Base-by-base conservation (phyloP, 2,888 invertebrate genomes). In the Ennomos quercinarius region DNA sequence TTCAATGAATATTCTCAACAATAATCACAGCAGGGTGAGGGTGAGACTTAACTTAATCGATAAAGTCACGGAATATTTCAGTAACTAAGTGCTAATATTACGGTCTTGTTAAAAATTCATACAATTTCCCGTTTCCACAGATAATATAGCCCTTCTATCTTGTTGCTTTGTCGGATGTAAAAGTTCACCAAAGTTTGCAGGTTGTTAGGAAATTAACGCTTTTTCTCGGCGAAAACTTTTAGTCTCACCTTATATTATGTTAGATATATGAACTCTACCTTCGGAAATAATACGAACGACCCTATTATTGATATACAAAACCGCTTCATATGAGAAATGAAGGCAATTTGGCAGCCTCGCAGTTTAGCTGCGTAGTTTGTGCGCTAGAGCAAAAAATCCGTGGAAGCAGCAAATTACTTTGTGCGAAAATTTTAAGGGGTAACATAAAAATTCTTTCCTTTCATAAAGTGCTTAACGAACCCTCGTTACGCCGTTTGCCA, bases 401-500 rank as follows among this genome's bases (percentile, higher is more conserved):
- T 42, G 60, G 39, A 55, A 51, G 36, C 50, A 47, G 55, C 45
- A 60, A 60, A 60, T 60, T 55, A 60, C 54, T 61, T 46, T 44
- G 48, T 55, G 40, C 42, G 51, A 55, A 46, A 48, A 40, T 49
- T 47, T 58, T 52, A 52, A 58, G 53, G 52, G 48, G 43, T 43
- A 43, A 38, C 53, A 61, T 61, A 54, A 61, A 61, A 61, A 61
- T 54, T 60, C 55, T 38, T 60, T 46, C 55, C 55, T 43, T 38
- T 40, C 46, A 46, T 57, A 61, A 57, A 62, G 46, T 53, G 61
- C 38, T 58, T 63, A 57, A 57, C 54, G 54, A 57, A 56, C 63
- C 51, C 61, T 66, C 61, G 62, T 66, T 64, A 64, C 57, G 60
- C 44, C 64, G 66, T 64, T 64, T 64, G 64, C 56, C 62, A 64